These are phyloP conservation scores for Plutella xylostella DNA, from an alignment of 2,888 invertebrate genomes.

Conservation along the genomic window DNA sequence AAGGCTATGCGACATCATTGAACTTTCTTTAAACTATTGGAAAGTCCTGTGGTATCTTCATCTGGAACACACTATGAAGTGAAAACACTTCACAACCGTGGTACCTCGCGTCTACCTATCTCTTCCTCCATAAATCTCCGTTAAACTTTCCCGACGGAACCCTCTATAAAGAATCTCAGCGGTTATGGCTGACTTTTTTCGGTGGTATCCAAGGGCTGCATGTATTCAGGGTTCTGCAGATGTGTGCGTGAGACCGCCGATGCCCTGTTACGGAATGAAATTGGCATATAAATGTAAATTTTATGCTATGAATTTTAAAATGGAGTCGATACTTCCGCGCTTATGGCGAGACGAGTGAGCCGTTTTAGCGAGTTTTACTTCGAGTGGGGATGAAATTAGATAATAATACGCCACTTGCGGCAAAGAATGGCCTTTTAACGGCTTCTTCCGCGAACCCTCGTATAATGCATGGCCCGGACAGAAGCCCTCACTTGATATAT, in stretches of 20 bases:
- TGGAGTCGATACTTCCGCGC: conserved; percentile 65
- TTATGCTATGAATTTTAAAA: conserved; percentile 71
- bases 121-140: no score
- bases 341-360: conserved; percentile 40
- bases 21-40: no score
- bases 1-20: no score
- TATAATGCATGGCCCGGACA: no score
- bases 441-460: neutral
- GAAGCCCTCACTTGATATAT: neutral
- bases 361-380: conserved; percentile 49
- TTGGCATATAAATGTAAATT: conserved; percentile 71
- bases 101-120: no score
- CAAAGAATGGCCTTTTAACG: conserved; percentile 51
- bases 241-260: conserved; percentile 62
- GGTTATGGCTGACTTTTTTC: conserved; percentile 24
- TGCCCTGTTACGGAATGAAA: conserved; percentile 67
- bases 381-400: conserved; percentile 59
- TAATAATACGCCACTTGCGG: conserved; percentile 49
- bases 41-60: no score
- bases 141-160: no score
- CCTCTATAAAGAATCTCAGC: neutral
- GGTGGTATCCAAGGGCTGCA: conserved; percentile 38
- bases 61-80: no score
- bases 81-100: no score
- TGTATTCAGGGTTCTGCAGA: conserved; percentile 65